These are phyloP conservation scores for Notolabrus celidotus DNA, from an alignment of 2,797 vertebrate genomes.

Conservation along the genomic window DNA sequence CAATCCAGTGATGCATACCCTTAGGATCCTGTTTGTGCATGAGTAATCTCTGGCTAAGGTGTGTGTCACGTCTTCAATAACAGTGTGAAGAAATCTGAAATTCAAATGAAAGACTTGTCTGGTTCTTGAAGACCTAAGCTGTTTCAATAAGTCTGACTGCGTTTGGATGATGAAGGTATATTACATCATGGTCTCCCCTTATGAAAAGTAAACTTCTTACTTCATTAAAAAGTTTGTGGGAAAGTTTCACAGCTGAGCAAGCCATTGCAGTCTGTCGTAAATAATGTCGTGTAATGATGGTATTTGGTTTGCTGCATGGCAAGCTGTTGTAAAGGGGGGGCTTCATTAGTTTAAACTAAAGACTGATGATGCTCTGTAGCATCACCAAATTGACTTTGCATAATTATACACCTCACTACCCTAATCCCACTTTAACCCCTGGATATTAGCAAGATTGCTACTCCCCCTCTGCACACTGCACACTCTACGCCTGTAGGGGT, in stretches of 20 bases:
- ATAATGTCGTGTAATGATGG: neutral
- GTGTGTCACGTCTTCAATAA: no score
- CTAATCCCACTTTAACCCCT: conserved; percentile 28
- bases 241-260: neutral
- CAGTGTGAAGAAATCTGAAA: no score
- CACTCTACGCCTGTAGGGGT: conserved; percentile 4
- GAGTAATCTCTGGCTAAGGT: no score
- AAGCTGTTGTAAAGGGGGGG: neutral
- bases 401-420: conserved; percentile 48
- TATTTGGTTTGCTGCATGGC: conserved; percentile 1
- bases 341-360: conserved; percentile 7
- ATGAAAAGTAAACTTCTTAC: neutral
- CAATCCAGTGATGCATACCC: no score
- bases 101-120: no score
- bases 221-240: neutral
- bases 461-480: conserved; percentile 14
- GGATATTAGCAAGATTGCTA: conserved; percentile 18
- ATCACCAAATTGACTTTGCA: conserved; percentile 24
- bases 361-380: conserved; percentile 1
- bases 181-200: neutral
- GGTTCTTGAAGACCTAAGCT: neutral
- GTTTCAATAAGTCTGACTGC: neutral
- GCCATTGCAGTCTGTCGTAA: neutral
- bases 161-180: neutral
- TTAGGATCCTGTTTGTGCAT: no score